These are phyloP conservation scores for Troides aeacus DNA, from an alignment of 2,888 invertebrate genomes.

Conservation along the genomic window DNA sequence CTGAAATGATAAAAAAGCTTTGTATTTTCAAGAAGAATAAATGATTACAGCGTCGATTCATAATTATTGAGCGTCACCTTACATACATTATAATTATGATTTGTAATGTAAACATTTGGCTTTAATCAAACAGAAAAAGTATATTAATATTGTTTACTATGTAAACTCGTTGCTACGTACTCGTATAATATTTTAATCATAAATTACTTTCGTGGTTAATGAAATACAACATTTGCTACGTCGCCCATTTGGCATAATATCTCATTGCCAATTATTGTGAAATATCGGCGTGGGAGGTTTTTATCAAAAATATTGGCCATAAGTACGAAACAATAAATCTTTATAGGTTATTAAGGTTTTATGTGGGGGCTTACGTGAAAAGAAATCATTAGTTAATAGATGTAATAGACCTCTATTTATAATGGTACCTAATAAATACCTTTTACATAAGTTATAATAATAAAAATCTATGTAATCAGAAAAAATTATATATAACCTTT, in stretches of 20 bases:
- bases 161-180: conserved; percentile 15
- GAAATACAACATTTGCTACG: conserved; percentile 28
- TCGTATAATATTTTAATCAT: conserved; percentile 25
- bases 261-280: conserved; percentile 25
- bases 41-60: conserved; percentile 10
- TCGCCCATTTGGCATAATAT: conserved; percentile 23
- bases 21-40: not conserved
- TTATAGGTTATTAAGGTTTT: conserved; percentile 16
- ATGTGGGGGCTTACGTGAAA: conserved; percentile 16
- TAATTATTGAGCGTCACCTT: conserved; percentile 17
- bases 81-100: conserved; percentile 18
- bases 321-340: conserved; percentile 20
- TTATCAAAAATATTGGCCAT: conserved; percentile 14
- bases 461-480: not conserved
- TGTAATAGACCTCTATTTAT: conserved; percentile 8
- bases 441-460: not conserved
- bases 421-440: conserved; percentile 3
- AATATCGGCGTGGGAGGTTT: conserved; percentile 17
- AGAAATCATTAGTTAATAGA: conserved; percentile 8
- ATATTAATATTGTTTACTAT: conserved; percentile 26
- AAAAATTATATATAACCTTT: not conserved
- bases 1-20: not conserved
- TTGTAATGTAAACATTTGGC: conserved; percentile 27
- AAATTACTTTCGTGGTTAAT: conserved; percentile 28
- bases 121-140: conserved; percentile 27